Conservation (phyloP, 2,888 invertebrate genomes). For the Netelia inedita region DNA sequence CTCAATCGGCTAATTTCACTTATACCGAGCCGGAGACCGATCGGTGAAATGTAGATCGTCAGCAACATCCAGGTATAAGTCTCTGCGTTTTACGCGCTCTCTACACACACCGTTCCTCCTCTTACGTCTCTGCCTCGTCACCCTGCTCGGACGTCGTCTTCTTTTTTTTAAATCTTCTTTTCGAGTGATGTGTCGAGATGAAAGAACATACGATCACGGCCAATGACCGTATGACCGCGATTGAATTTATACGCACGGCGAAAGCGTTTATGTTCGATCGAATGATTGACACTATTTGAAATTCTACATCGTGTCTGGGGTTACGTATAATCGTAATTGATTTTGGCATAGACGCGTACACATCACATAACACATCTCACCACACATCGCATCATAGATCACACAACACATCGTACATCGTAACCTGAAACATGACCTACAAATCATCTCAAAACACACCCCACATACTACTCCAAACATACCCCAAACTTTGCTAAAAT, state of each 20-base stretch:
- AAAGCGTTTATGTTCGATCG: conserved; percentile 36
- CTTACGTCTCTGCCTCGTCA: not conserved
- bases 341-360: too few species aligned
- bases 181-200: conserved; percentile 3
- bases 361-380: too few species aligned
- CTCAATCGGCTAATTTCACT: conserved; percentile 77
- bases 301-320: too few species aligned
- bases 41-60: conserved; percentile 77
- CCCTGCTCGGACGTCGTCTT: conserved; percentile 9
- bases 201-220: conserved; percentile 32
- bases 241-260: conserved; percentile 48
- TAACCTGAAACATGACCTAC: too few species aligned
- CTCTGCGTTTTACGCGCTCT: not conserved
- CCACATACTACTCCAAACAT: too few species aligned
- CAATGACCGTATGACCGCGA: conserved; percentile 62
- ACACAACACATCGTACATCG: too few species aligned
- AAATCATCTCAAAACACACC: too few species aligned
- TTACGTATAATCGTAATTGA: not conserved
- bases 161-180: conserved; percentile 21
- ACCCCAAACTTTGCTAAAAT: too few species aligned
- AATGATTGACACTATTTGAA: not conserved
- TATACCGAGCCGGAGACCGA: conserved; percentile 54
- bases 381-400: too few species aligned
- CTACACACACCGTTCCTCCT: not conserved
- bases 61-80: not conserved